Conservation (phyloP, 2,888 invertebrate species). For the Ophion ellenae region DNA sequence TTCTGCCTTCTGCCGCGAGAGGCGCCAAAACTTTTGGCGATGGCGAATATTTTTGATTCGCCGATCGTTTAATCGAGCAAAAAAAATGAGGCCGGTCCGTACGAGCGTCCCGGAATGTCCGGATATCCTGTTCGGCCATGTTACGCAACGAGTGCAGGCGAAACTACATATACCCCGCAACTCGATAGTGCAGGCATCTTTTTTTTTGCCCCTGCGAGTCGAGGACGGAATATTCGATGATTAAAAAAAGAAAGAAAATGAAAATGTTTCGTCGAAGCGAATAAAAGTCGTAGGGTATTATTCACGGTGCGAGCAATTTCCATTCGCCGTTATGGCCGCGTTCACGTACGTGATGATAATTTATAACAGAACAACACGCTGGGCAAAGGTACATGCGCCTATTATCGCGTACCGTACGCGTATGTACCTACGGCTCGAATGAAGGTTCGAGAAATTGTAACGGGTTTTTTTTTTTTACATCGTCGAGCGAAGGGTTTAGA, state of each 20-base stretch:
- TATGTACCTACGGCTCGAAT: slow-evolving; percentile 14
- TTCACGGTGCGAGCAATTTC: slow-evolving; percentile 45
- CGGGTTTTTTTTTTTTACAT: slow-evolving; percentile 35
- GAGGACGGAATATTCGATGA: slow-evolving; percentile 34
- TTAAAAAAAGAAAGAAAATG: slow-evolving; percentile 19
- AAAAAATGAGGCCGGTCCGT: slow-evolving; percentile 25
- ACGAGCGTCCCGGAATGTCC: slow-evolving; percentile 23
- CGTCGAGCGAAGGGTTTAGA: slow-evolving; percentile 37
- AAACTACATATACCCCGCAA: slow-evolving; percentile 3
- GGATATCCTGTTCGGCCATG: slow-evolving; percentile 29
- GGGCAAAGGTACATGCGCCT: slow-evolving; percentile 11
- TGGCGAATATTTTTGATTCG: neutral
- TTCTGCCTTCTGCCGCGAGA: too few relatives aligned
- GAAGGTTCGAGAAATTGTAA: slow-evolving; percentile 40
- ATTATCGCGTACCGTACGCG: slow-evolving; percentile 12
- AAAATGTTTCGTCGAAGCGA: slow-evolving; percentile 47
- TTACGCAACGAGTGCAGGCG: slow-evolving; percentile 41
- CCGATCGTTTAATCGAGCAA: neutral
- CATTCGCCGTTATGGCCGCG: slow-evolving; percentile 51
- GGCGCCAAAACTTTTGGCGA: too few relatives aligned
- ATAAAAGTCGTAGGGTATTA: slow-evolving; percentile 39
- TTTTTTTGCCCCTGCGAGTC: slow-evolving; percentile 17
- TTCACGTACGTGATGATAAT: slow-evolving; percentile 60
- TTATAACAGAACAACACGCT: slow-evolving; percentile 29
- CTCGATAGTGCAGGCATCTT: slow-evolving; percentile 17